Evolutionary conservation across 2,888 invertebrate genomes (phyloP), one percentile per base, ranked within the genome.

Genomic region (Slavum lentiscoides): DNA sequence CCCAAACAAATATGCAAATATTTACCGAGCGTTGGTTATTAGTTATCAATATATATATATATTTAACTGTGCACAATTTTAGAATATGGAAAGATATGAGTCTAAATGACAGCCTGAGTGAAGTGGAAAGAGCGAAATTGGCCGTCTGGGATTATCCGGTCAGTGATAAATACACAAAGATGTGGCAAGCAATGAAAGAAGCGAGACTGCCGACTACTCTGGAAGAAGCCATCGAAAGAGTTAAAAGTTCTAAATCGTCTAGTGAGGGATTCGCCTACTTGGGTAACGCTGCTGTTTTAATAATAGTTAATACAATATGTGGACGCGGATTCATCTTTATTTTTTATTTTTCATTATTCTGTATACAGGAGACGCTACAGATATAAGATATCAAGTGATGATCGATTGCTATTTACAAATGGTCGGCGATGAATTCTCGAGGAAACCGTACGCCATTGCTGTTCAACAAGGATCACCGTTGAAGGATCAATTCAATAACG

Each of bases 71-170:
- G 15, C 11, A 1, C 23, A 30, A 39, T 86, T 86, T 11, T 85
- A 95, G 96, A 84, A 97, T 98, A 84, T 98, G 98, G 98, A 98
- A 98, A 86, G 95, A 97, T 84, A 96, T 98, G 94, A 96, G 96
- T 58, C 88, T 98, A 37, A 96, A 98, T 86, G 97, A 98, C 87
- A 96, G 95, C 76, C 87, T 98, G 74, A 91, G 92, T 37, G 94
- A 96, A 82, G 91, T 95, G 7, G 96, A 98, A 85, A 89, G 97
- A 53, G 94, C 97, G 0, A 95, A 97, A 86, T 87, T 98, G 21
- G 98, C 98, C 0, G 98, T 98, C 0, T 98, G 98, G 98, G 98
- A 98, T 86, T 98, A 98, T 86, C 98, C 98, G 0, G 97, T 98
- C 0, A 96, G 96, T 85, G 97, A 98, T 87, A 98, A 96, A 86